These are phyloP conservation scores for Lithophane ornitopus DNA, from an alignment of 2,888 invertebrate species.

Conservation along the genomic window DNA sequence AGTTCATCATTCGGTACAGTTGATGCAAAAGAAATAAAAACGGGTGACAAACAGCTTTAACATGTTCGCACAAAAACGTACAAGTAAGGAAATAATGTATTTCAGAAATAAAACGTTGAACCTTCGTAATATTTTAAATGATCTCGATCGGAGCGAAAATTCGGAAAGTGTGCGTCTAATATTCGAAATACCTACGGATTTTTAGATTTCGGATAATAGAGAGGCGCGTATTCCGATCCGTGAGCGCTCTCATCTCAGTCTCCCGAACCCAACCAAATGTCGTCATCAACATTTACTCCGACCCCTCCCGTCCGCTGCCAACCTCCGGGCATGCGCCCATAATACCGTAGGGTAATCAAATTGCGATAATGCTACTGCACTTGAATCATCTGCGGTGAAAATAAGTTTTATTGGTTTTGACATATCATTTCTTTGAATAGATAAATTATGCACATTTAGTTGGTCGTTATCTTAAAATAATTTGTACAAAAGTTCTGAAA, in stretches of 20 bases:
- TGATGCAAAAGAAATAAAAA: constrained; percentile 75
- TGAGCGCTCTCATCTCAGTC: constrained; percentile 74
- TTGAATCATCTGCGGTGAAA: constrained; percentile 47
- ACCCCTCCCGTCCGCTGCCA: constrained; percentile 69
- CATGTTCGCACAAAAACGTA: constrained; percentile 53
- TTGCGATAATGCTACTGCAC: constrained; percentile 74
- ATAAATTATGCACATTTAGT: not conserved
- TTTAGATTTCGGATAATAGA: constrained; percentile 61
- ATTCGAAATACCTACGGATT: constrained; percentile 61
- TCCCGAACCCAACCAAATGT: constrained; percentile 82
- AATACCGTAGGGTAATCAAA: constrained; percentile 81
- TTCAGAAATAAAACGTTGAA: constrained; percentile 33
- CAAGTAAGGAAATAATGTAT: constrained; percentile 39
- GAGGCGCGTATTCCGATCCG: constrained; percentile 63
- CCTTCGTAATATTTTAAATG: constrained; percentile 19
- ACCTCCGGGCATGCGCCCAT: constrained; percentile 79
- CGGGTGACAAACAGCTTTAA: constrained; percentile 58
- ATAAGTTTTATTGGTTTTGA: constrained; percentile 21
- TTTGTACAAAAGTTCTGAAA: not conserved
- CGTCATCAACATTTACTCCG: constrained; percentile 83
- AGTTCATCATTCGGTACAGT: constrained; percentile 74
- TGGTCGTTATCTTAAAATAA: not conserved
- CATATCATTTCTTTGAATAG: constrained; percentile 4
- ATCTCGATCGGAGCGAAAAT: constrained; percentile 22
- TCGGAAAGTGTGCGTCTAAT: constrained; percentile 39